Base-by-base conservation (phyloP, 2,888 invertebrate species). In the Amorpha juglandis region DNA sequence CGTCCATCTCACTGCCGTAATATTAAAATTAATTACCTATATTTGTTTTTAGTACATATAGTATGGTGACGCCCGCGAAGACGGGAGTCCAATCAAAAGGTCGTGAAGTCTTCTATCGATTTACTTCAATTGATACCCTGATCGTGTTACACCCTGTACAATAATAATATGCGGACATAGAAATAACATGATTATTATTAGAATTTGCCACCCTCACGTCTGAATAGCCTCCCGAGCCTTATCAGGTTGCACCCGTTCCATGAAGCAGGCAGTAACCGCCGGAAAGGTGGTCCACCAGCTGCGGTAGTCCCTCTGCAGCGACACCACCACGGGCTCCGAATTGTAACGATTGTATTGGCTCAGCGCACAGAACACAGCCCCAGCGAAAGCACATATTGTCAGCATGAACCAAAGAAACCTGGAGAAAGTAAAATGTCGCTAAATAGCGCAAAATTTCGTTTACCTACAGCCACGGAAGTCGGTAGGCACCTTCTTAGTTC, bases 241-340 rank as follows among this genome's bases (percentile, higher is more conserved):
- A 0, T 86, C 86, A 1, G 73, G 72, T 19, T 93, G 79, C 6
- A 91, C 79, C 11, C 91, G 77, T 3, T 91, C 87, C 1, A 85
- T 66, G 69, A 89, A 88, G 76, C 94, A 94, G 1, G 91, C 91
- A 0, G 94, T 94, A 63, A 94, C 81, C 0, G 93, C 93, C 0
- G 94, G 94, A 74, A 92, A 93, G 4, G 82, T 86, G 0, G 88
- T 89, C 76, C 89, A 84, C 93, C 93, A 94, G 62, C 81, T 77
- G 0, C 94, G 75, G 71, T 89, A 93, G 77, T 94, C 91, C 9
- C 91, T 73, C 71, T 92, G 88, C 52, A 94, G 70, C 0, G 93
- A 93, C 0, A 93, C 93, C 53, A 93, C 93, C 0, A 93, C 91
- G 0, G 93, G 93, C 62, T 91, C 92, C 0, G 84, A 84, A 65